A percentile compares a stretch with the other conserved stretches of the same genome.
These are phyloP conservation scores for Trichechus manatus DNA, from an alignment of 2,113 vertebrate species.

Conservation along the genomic window DNA sequence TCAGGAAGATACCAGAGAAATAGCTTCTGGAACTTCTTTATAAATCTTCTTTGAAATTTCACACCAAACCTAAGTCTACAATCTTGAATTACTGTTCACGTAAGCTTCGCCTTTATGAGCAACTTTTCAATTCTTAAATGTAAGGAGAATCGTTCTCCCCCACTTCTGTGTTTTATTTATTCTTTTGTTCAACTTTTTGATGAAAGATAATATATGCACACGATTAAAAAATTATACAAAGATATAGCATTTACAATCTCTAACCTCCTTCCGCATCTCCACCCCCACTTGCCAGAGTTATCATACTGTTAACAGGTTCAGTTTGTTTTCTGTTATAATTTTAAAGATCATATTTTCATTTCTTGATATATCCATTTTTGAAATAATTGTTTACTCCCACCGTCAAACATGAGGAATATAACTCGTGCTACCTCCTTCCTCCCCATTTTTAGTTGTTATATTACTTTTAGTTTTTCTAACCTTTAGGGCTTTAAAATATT, in stretches of 20 bases:
- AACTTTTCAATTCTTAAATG: conserved; percentile 39
- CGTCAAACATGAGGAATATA: not conserved
- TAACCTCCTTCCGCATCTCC: not conserved
- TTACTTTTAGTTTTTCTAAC: conserved; percentile 54
- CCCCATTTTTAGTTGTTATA: not conserved
- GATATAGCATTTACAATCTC: not conserved
- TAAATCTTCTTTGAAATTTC: not conserved
- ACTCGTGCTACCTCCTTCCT: not conserved
- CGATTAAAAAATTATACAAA: not conserved
- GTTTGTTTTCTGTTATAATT: conserved; percentile 44
- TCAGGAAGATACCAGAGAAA: not conserved
- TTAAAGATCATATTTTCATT: not conserved
- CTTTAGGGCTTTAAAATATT: not conserved
- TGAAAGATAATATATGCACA: not conserved
- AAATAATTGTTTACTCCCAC: not conserved
- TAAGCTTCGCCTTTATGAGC: conserved; percentile 25
- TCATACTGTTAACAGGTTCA: not conserved
- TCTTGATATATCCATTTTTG: conserved; percentile 11
- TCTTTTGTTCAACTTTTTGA: conserved; percentile 34
- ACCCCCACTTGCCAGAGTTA: not conserved
- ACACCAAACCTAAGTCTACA: not conserved
- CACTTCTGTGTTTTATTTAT: not conserved
- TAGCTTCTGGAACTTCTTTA: not conserved
- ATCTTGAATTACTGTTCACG: not conserved
- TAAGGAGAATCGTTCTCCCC: not conserved